Evolutionary conservation across 2,113 vertebrate species (phyloP).

Genomic region (Grus americana): DNA sequence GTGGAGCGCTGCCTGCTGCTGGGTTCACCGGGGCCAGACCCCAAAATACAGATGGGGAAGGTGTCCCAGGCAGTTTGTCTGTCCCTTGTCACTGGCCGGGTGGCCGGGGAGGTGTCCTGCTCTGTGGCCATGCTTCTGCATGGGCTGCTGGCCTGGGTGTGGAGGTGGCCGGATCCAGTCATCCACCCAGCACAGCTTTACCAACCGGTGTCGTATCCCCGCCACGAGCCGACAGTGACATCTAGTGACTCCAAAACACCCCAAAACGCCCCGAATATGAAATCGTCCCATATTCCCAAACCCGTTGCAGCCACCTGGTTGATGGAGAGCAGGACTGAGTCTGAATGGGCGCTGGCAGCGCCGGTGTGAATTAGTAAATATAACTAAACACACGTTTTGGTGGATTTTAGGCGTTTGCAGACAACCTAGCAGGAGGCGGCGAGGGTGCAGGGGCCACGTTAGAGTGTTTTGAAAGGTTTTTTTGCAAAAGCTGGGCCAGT

Average conservation of each 20-base stretch:
- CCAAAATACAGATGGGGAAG: neutral
- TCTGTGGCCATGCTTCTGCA: accelerated
- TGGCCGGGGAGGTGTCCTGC: accelerated
- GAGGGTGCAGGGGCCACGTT: accelerated
- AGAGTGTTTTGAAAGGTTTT: accelerated
- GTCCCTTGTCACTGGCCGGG: accelerated
- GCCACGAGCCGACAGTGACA: conserved; percentile 19
- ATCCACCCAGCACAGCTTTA: too few relatives aligned
- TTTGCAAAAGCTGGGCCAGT: accelerated
- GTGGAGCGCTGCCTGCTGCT: neutral
- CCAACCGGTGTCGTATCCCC: accelerated
- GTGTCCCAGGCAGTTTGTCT: neutral
- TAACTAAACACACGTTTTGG: accelerated
- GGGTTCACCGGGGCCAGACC: neutral
- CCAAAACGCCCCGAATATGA: neutral
- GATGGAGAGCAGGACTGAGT: neutral
- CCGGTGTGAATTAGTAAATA: neutral
- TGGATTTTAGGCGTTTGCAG: neutral
- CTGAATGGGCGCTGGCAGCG: accelerated
- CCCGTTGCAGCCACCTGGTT: accelerated
- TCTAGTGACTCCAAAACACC: neutral
- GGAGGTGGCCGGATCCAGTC: neutral
- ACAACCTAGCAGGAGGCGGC: accelerated
- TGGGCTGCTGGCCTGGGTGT: accelerated
- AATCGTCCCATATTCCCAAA: accelerated